A percentile compares a stretch with the other conserved stretches of the same genome.
Conservation (phyloP, 2,888 invertebrate genomes). For the Eupithecia vulgata region DNA sequence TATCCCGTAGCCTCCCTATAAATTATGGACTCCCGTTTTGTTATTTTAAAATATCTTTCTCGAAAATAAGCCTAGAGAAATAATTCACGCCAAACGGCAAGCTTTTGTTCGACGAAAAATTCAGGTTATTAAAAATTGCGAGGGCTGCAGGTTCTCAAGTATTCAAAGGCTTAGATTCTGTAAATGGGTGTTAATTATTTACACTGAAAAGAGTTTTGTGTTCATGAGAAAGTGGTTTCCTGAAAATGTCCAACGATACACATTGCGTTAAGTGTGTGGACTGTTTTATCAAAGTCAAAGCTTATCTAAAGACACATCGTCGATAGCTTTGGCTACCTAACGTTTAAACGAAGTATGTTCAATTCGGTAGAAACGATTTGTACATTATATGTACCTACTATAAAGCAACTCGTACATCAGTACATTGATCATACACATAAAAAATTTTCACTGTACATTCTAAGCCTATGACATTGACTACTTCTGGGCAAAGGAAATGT, state of each 20-base stretch:
- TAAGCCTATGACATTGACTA: too few relatives aligned
- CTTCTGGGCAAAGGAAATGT: neutral
- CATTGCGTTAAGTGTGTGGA: neutral
- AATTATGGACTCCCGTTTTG: slow-evolving; percentile 44
- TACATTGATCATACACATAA: too few relatives aligned
- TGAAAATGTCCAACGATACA: neutral
- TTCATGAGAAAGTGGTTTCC: slow-evolving; percentile 14
- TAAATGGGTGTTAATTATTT: slow-evolving; percentile 33
- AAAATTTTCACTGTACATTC: too few relatives aligned
- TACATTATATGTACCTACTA: neutral
- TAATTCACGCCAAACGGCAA: slow-evolving; percentile 38
- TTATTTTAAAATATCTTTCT: slow-evolving; percentile 42
- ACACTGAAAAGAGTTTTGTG: slow-evolving; percentile 19
- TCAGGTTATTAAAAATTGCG: slow-evolving; percentile 26
- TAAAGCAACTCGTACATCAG: neutral
- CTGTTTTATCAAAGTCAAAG: neutral
- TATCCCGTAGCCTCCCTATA: slow-evolving; percentile 51
- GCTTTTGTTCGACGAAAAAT: slow-evolving; percentile 43
- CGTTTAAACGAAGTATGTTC: neutral
- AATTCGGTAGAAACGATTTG: neutral
- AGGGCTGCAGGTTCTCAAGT: slow-evolving; percentile 18
- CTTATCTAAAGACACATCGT: neutral
- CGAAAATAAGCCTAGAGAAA: slow-evolving; percentile 40
- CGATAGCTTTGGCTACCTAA: neutral
- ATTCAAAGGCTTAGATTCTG: slow-evolving; percentile 30